phyloP scores from a whole-genome alignment of 2,888 invertebrate genomes.

The Scaptomyza polygonia region DNA sequence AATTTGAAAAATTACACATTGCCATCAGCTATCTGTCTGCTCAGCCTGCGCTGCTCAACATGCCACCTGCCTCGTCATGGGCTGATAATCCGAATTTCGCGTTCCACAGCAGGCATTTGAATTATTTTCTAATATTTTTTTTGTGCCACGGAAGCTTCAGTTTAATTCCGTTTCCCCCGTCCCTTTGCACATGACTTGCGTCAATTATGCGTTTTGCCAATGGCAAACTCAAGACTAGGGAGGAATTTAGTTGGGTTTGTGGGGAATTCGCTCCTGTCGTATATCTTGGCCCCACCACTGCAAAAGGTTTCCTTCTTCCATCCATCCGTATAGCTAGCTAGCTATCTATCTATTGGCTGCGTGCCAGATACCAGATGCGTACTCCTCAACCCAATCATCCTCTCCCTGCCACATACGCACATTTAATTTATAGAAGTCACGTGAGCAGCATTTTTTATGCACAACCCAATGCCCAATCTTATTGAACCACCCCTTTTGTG shows the following conservation, averaged over 20 bases:
- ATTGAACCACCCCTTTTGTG: not conserved
- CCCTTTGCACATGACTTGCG: slow-evolving; percentile 63
- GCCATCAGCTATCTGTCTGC: not conserved
- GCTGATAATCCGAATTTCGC: slow-evolving; percentile 48
- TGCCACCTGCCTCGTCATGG: slow-evolving; percentile 44
- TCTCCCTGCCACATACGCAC: slow-evolving; percentile 41
- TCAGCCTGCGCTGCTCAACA: not conserved
- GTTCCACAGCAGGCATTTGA: slow-evolving; percentile 42
- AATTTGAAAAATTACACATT: slow-evolving; percentile 24
- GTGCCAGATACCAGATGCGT: slow-evolving; percentile 31
- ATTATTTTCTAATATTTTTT: slow-evolving; percentile 20
- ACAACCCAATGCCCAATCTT: not conserved
- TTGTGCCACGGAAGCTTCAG: not conserved
- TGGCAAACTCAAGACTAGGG: slow-evolving; percentile 7
- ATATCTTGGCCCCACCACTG: slow-evolving; percentile 15
- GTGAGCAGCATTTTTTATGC: slow-evolving; percentile 68
- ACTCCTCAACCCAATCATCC: slow-evolving; percentile 2
- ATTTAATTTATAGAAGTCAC: slow-evolving; percentile 76
- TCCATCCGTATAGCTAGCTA: not conserved
- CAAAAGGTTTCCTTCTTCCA: slow-evolving; percentile 46
- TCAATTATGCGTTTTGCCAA: slow-evolving; percentile 58
- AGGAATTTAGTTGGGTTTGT: not conserved
- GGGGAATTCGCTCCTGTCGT: not conserved
- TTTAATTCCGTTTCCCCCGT: no score
- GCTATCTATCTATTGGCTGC: slow-evolving; percentile 26